Conservation (phyloP, 2,888 invertebrate genomes). For the Cheilosia urbana region DNA sequence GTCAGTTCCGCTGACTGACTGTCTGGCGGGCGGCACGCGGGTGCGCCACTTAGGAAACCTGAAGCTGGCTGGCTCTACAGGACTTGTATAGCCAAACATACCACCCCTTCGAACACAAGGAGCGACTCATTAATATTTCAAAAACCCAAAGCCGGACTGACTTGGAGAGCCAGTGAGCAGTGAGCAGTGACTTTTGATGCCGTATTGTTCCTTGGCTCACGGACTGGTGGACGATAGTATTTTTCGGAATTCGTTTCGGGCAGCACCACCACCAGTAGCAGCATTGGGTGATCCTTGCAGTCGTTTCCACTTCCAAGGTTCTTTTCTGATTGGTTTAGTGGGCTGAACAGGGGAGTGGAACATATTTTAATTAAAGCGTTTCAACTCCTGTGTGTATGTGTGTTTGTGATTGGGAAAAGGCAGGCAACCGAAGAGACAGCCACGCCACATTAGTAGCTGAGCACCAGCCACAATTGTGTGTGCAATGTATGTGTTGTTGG, state of each 20-base stretch:
- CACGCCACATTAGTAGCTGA: conserved; percentile 38
- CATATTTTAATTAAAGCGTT: conserved; percentile 69
- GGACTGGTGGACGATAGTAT: background rate
- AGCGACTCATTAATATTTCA: conserved; percentile 69
- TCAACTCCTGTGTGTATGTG: background rate
- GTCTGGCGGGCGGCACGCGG: conserved; percentile 1
- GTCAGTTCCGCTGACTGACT: conserved; percentile 59
- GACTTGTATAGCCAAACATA: conserved; percentile 30
- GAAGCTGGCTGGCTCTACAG: conserved; percentile 32
- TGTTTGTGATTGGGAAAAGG: conserved; percentile 8
- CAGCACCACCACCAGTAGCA: background rate
- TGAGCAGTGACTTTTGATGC: background rate
- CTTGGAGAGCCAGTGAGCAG: conserved; percentile 19
- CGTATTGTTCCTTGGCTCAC: conserved; percentile 15
- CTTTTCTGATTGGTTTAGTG: conserved; percentile 57
- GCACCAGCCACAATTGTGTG: conserved; percentile 59
- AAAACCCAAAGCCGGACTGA: conserved; percentile 39
- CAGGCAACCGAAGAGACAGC: conserved; percentile 34
- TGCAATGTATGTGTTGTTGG: conserved; percentile 15
- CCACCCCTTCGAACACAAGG: conserved; percentile 18
- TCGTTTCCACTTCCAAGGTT: conserved; percentile 52
- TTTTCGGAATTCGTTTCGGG: background rate
- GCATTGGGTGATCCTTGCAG: conserved; percentile 9
- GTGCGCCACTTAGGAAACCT: background rate
- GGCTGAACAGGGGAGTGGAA: conserved; percentile 1